Conservation (phyloP, 2,797 vertebrate genomes). For the Bothrops alternatus region DNA sequence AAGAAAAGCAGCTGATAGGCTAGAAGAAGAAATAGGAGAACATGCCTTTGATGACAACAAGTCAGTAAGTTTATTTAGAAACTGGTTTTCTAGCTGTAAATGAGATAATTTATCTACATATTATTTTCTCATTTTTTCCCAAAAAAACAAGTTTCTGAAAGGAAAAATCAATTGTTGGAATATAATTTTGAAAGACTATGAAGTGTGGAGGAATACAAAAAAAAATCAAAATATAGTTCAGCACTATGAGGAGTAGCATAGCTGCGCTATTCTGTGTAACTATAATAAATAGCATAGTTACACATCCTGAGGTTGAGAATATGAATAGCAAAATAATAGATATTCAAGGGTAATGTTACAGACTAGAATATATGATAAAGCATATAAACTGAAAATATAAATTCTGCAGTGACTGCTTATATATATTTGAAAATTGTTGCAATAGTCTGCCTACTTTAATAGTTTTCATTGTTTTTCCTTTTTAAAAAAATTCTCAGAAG, state of each 20-base stretch:
- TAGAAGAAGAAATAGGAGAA: slow-evolving; percentile 95
- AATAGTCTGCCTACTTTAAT: background rate
- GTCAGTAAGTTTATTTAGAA: slow-evolving; percentile 74
- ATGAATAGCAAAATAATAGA: background rate
- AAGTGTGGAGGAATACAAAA: background rate
- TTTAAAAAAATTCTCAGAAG: background rate
- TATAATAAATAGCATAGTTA: background rate
- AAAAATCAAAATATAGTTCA: background rate
- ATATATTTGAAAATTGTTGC: background rate
- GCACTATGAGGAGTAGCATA: background rate
- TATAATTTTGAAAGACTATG: background rate
- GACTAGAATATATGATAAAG: background rate
- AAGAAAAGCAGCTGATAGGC: slow-evolving; percentile 89
- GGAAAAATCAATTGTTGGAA: background rate
- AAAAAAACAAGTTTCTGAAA: background rate
- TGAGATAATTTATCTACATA: background rate
- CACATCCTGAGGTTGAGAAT: background rate
- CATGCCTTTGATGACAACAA: slow-evolving; percentile 96
- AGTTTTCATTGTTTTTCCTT: background rate
- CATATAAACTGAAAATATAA: background rate
- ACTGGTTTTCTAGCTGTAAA: background rate
- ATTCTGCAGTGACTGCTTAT: background rate
- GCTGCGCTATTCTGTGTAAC: background rate
- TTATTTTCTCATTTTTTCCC: background rate
- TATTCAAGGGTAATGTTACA: background rate